Conservation (phyloP, 1,140 invertebrate species). For the Xylocopa sonorina region DNA sequence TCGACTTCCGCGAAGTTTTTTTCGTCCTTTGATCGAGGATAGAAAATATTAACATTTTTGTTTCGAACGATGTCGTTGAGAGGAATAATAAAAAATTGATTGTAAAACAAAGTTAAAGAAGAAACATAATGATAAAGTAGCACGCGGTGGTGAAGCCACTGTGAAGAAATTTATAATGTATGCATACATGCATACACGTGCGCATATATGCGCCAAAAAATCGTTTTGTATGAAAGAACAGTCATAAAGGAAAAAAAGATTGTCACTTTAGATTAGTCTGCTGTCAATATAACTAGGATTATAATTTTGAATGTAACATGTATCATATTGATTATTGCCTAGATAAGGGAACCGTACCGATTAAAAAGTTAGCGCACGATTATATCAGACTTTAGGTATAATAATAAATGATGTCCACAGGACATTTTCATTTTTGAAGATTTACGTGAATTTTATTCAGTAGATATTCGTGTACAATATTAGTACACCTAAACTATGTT, state of each 20-base stretch:
- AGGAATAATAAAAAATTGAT: background rate
- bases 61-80: background rate
- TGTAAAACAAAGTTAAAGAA: conserved; percentile 10
- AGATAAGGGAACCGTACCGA: conserved; percentile 71
- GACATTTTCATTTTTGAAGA: conserved; percentile 76
- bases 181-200: background rate
- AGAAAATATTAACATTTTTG: background rate
- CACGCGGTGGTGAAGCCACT: conserved; percentile 4
- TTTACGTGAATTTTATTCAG: conserved; percentile 66
- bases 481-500: background rate
- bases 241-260: conserved; percentile 51
- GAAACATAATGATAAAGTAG: conserved; percentile 42
- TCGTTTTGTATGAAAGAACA: conserved; percentile 48
- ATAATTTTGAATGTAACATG: conserved; percentile 76
- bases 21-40: background rate
- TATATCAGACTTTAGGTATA: conserved; percentile 75
- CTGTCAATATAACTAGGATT: conserved; percentile 76
- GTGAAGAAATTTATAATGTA: conserved; percentile 13
- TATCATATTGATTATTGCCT: conserved; percentile 77
- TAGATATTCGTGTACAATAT: background rate
- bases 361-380: conserved; percentile 75
- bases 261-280: conserved; percentile 75
- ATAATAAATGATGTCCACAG: conserved; percentile 75
- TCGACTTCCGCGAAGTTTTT: conserved; percentile 19
- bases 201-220: background rate